Percentiles rank a stretch among this genome's conserved stretches.
These are phyloP conservation scores for Nudaria mundana DNA, from an alignment of 2,888 invertebrate genomes.

Conservation along the genomic window DNA sequence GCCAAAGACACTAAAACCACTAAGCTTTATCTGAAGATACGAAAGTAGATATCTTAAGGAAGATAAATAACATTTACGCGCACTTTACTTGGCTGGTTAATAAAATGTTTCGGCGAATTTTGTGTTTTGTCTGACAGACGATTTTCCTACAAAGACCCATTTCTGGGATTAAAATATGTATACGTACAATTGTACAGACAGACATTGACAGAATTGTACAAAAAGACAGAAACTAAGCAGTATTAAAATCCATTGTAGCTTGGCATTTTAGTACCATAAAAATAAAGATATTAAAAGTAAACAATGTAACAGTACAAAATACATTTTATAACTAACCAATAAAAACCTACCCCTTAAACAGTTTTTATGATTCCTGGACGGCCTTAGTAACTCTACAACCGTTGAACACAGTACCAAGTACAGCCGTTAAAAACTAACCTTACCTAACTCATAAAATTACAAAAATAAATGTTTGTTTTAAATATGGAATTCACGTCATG, in stretches of 20 bases:
- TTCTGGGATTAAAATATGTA: neutral
- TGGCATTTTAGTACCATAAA: no score
- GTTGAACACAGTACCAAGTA: slow-evolving; percentile 6
- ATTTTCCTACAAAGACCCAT: neutral
- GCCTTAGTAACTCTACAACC: slow-evolving; percentile 8
- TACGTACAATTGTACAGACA: neutral
- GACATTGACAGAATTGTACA: no score
- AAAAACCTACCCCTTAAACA: slow-evolving; percentile 3
- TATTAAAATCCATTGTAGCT: no score
- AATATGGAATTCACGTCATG: slow-evolving; percentile 71
- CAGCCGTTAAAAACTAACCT: slow-evolving; percentile 30
- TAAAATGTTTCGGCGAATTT: neutral
- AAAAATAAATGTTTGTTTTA: slow-evolving; percentile 66
- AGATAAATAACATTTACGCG: neutral
- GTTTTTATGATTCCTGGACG: slow-evolving; percentile 9
- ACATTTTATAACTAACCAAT: no score
- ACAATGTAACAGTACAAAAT: no score
- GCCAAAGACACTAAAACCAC: no score
- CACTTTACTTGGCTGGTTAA: neutral
- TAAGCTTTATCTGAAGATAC: neutral
- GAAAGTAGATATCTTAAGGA: neutral
- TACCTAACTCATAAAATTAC: slow-evolving; percentile 54
- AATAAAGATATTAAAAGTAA: neutral
- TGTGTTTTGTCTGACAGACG: neutral
- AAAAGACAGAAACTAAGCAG: no score